Conservation (phyloP, 2,797 vertebrate genomes). For the Selene dorsalis region DNA sequence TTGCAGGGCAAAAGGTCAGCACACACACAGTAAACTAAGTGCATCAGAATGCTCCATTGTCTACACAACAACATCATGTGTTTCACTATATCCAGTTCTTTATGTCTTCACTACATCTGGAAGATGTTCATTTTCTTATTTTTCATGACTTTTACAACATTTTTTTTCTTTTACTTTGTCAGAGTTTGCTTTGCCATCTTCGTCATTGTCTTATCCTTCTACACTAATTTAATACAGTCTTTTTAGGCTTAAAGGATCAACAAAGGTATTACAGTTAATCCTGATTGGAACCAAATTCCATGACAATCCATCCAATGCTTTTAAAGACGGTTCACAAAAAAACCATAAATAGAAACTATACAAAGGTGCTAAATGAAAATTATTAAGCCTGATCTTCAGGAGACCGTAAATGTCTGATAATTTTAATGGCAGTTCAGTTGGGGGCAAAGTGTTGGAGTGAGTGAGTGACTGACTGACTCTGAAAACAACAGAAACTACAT, state of each 20-base stretch:
- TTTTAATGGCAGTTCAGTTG: neutral
- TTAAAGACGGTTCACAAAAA: neutral
- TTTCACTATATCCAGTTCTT: too few relatives aligned
- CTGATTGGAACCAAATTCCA: neutral
- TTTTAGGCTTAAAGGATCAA: neutral
- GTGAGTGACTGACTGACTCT: neutral
- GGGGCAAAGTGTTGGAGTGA: neutral
- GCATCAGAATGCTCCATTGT: conserved; percentile 9
- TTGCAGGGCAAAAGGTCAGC: conserved; percentile 33
- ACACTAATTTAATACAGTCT: neutral
- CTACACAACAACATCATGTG: neutral
- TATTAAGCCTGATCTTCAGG: neutral
- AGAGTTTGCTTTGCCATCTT: neutral
- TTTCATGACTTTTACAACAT: neutral
- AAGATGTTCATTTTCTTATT: neutral
- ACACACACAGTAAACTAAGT: conserved; percentile 24
- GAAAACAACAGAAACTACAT: neutral
- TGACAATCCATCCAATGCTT: neutral
- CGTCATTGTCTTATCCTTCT: neutral
- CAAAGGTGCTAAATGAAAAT: neutral
- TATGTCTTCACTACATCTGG: neutral
- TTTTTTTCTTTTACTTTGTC: neutral
- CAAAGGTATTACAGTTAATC: neutral
- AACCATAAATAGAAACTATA: neutral
- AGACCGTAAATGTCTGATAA: neutral